These are phyloP conservation scores for Drosophila saltans DNA, from an alignment of 1,140 invertebrate species.

Conservation along the genomic window DNA sequence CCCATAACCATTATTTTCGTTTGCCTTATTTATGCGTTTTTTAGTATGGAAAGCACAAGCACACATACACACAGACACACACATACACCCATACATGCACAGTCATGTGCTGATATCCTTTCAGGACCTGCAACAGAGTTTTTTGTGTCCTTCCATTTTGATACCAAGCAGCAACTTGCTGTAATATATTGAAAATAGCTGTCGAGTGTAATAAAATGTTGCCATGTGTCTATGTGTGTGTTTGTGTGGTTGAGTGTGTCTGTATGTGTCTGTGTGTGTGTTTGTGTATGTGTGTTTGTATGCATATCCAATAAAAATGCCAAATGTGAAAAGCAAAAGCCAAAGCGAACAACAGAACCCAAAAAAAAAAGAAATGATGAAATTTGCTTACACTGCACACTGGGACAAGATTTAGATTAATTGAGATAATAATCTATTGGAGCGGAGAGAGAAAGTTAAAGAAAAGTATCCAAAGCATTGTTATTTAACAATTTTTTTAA, in stretches of 20 bases:
- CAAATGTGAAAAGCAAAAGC: conserved; percentile 68
- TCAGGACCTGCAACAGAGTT: conserved; percentile 35
- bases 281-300: conserved; percentile 48
- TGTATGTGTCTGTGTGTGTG: conserved; percentile 27
- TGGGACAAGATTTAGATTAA: conserved; percentile 6
- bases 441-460: too few species aligned
- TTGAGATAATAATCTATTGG: too few species aligned
- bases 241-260: conserved; percentile 14
- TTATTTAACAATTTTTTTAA: too few species aligned
- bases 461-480: too few species aligned
- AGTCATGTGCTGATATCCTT: conserved; percentile 56
- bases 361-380: conserved; percentile 39
- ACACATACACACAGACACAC: conserved; percentile 22
- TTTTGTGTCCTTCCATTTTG: conserved; percentile 48
- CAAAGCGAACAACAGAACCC: conserved; percentile 23
- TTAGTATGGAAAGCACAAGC: conserved; percentile 75
- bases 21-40: conserved; percentile 80
- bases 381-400: conserved; percentile 69
- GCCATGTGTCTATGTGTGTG: conserved; percentile 29
- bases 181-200: conserved; percentile 82
- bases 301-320: conserved; percentile 76
- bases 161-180: conserved; percentile 44
- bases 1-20: conserved; percentile 72
- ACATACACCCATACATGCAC: conserved; percentile 8
- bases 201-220: conserved; percentile 77